Evolutionary conservation across 2,888 invertebrate genomes (phyloP), one percentile per base, ranked within the genome.

Genomic region (Eupeodes luniger): DNA sequence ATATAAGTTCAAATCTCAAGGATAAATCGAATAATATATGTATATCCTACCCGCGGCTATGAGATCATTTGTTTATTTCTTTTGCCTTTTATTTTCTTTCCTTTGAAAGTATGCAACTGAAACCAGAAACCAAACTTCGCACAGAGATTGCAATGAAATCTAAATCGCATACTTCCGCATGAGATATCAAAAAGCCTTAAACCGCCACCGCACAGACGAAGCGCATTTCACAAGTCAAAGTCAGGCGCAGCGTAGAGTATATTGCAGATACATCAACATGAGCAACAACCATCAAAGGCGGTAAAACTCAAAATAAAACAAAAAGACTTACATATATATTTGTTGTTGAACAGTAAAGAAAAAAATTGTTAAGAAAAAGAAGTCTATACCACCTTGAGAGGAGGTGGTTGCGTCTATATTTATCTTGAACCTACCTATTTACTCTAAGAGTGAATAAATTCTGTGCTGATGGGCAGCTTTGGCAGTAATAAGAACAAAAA

Each of bases 111-210:
- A 59, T 82, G 62, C 59, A 57, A 53, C 67, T 81, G 76, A 64
- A 81, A 62, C 72, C 47, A 72, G 74, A 61, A 51, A 19, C 19
- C 75, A 62, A 64, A 75, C 72, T 59, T 69, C 62, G 66, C 49
- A 72, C 49, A 40, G 16, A 55, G 47, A 53, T 64, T 67, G 75
- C 76, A 80, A 77, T 80, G 79, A 72, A 83, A 87, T 80, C 76
- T 72, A 62, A 87, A 84, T 84, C 80, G 59, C 47, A 81, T 66
- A 72, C 84, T 87, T 87, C 80, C 84, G 80, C 87, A 80, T 87
- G 84, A 84, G 67, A 51, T 80, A 80, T 87, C 87, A 87, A 87
- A 87, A 80, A 72, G 75, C 55, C 53, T 34, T 34, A 82, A 27
- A 77, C 82, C 84, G 61, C 81, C 49, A 61, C 55, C 69, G 34